Evolutionary conservation across 2,888 invertebrate genomes (phyloP).

Genomic region (Brachylomia viminalis): DNA sequence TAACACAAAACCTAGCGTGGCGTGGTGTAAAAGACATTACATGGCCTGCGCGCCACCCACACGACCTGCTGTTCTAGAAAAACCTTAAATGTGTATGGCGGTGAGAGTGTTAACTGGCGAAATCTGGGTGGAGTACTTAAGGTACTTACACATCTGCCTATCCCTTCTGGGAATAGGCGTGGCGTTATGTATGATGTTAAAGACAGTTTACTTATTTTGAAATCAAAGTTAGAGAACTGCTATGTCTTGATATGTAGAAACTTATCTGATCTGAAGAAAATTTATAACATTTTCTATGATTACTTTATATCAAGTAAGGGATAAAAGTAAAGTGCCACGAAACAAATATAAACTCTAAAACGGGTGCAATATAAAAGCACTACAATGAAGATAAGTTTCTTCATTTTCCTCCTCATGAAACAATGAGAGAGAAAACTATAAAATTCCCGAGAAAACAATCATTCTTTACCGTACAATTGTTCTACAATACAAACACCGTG

Average conservation of each 20-base stretch:
- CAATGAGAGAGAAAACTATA: conserved; percentile 10
- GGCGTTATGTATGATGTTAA: too few relatives aligned
- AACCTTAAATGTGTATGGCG: too few relatives aligned
- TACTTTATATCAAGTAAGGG: too few relatives aligned
- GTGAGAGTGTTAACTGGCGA: too few relatives aligned
- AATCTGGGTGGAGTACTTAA: too few relatives aligned
- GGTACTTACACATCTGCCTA: not conserved
- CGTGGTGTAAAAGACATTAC: too few relatives aligned
- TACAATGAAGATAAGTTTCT: conserved; percentile 23
- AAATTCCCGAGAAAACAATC: conserved; percentile 15
- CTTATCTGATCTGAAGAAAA: not conserved
- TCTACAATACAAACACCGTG: conserved; percentile 7
- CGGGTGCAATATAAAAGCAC: conserved; percentile 18
- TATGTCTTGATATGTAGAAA: not conserved
- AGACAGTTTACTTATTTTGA: too few relatives aligned
- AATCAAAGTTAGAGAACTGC: not conserved
- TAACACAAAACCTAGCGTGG: too few relatives aligned
- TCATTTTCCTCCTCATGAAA: conserved; percentile 24
- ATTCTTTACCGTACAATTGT: conserved; percentile 7
- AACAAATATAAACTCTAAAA: conserved; percentile 15
- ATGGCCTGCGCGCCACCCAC: too few relatives aligned
- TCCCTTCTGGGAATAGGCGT: not conserved
- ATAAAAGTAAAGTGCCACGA: not conserved
- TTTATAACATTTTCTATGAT: too few relatives aligned
- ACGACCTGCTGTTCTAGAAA: too few relatives aligned